phyloP scores from a whole-genome alignment of 2,797 vertebrate species.

The Austrolebias charrua region DNA sequence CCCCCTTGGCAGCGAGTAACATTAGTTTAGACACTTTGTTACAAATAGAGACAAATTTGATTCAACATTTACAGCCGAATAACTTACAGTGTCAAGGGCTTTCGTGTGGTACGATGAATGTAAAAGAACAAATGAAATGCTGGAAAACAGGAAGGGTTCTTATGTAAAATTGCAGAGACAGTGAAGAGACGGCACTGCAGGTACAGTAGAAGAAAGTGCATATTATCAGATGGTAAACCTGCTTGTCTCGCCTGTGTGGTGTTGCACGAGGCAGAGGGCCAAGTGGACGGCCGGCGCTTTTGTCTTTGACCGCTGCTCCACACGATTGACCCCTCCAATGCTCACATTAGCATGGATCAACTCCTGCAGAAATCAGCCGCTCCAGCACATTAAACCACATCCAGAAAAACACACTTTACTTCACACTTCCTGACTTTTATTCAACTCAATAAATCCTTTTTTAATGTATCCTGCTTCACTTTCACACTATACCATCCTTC shows the following conservation, averaged over 20 bases:
- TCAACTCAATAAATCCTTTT: conserved; percentile 53
- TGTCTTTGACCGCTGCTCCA: conserved; percentile 71
- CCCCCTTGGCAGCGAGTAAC: no score
- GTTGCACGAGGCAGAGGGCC: conserved; percentile 21
- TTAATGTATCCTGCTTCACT: conserved; percentile 27
- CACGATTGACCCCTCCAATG: conserved; percentile 65
- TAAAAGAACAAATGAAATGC: conserved; percentile 52
- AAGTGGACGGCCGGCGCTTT: conserved; percentile 48
- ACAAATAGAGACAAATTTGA: conserved; percentile 8
- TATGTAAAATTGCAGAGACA: conserved; percentile 63
- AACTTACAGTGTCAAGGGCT: conserved; percentile 20
- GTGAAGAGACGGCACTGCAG: conserved; percentile 52
- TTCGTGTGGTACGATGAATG: conserved; percentile 34
- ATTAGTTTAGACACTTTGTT: no score
- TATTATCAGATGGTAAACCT: conserved; percentile 67
- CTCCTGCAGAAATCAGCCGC: conserved; percentile 56
- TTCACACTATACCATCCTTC: conserved; percentile 30
- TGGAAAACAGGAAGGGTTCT: conserved; percentile 62
- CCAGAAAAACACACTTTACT: conserved; percentile 28
- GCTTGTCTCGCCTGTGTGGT: conserved; percentile 27
- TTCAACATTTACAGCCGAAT: conserved; percentile 34
- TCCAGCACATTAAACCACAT: conserved; percentile 41
- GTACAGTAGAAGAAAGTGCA: conserved; percentile 53
- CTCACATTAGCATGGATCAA: conserved; percentile 70
- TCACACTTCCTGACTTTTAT: conserved; percentile 49